Evolutionary conservation across 2,888 invertebrate genomes (phyloP).

Genomic region (Synanthedon formicaeformis): DNA sequence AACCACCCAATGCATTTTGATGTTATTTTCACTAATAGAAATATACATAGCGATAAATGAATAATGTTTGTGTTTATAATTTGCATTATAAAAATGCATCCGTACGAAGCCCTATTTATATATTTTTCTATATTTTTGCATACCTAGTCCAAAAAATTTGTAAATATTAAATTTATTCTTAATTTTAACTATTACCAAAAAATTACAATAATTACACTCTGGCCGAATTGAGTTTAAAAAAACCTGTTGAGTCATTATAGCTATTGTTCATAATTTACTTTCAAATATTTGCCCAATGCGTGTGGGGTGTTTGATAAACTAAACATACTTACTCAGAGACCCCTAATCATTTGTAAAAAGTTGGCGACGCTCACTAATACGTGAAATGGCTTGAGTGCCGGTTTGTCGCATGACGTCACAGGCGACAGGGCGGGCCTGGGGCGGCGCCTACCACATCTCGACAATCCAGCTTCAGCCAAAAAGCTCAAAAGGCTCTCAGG

Average conservation of each 20-base stretch:
- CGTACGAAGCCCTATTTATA: too few relatives aligned
- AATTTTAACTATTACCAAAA: too few relatives aligned
- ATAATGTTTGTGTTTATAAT: too few relatives aligned
- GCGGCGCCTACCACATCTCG: constrained; percentile 49
- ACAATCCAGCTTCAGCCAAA: constrained; percentile 27
- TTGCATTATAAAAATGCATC: too few relatives aligned
- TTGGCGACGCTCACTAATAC: constrained; percentile 65
- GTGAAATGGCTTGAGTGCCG: constrained; percentile 50
- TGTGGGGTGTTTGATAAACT: constrained; percentile 40
- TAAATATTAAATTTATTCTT: too few relatives aligned
- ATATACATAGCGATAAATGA: too few relatives aligned
- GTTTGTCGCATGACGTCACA: constrained; percentile 58
- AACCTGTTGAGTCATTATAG: background rate
- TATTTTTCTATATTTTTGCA: too few relatives aligned
- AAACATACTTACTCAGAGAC: constrained; percentile 40
- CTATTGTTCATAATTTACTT: background rate
- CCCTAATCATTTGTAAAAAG: constrained; percentile 57
- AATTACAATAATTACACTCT: too few relatives aligned
- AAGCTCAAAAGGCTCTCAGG: constrained; percentile 39
- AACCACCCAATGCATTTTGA: too few relatives aligned
- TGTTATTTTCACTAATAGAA: too few relatives aligned
- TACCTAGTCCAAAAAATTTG: too few relatives aligned
- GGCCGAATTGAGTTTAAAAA: background rate
- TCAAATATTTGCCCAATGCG: constrained; percentile 6
- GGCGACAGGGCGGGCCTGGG: constrained; percentile 62